Percentiles rank a stretch among this genome's conserved stretches.
phyloP scores from a whole-genome alignment of 2,888 invertebrate species.

The Lepidocyrtoides sp. region DNA sequence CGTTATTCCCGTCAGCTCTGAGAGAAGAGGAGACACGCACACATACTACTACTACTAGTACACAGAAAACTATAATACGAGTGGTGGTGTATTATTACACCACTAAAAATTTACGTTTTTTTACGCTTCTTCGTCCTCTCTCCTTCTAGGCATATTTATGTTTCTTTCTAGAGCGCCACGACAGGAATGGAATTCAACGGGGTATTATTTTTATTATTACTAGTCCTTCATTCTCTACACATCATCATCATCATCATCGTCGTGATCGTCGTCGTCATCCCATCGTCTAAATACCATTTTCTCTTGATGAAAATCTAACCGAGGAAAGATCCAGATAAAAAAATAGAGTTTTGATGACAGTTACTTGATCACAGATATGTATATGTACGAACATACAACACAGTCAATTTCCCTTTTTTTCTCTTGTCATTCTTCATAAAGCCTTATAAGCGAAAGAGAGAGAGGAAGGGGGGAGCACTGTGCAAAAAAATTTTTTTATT shows the following conservation, averaged over 20 bases:
- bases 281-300: constrained; percentile 69
- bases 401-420: constrained; percentile 72
- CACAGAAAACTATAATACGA: too few relatives aligned
- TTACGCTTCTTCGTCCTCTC: neutral
- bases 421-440: constrained; percentile 51
- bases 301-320: constrained; percentile 28
- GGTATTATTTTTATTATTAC: constrained; percentile 20
- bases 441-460: neutral
- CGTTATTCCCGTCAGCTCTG: neutral
- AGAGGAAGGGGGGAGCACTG: too few relatives aligned
- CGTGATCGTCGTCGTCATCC: constrained; percentile 40
- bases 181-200: constrained; percentile 70
- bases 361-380: constrained; percentile 67
- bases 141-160: too few relatives aligned
- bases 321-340: constrained; percentile 69
- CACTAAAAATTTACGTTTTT: neutral
- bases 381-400: neutral
- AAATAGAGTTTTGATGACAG: constrained; percentile 74
- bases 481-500: constrained; percentile 58
- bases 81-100: neutral
- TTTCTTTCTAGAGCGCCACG: neutral
- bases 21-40: constrained; percentile 20
- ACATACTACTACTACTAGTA: neutral
- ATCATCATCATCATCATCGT: constrained; percentile 47
- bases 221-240: constrained; percentile 13